A percentile compares a stretch with the other conserved stretches of the same genome.
Evolutionary conservation across 2,888 invertebrate genomes (phyloP).

Genomic region (Sminthurinus aureus): DNA sequence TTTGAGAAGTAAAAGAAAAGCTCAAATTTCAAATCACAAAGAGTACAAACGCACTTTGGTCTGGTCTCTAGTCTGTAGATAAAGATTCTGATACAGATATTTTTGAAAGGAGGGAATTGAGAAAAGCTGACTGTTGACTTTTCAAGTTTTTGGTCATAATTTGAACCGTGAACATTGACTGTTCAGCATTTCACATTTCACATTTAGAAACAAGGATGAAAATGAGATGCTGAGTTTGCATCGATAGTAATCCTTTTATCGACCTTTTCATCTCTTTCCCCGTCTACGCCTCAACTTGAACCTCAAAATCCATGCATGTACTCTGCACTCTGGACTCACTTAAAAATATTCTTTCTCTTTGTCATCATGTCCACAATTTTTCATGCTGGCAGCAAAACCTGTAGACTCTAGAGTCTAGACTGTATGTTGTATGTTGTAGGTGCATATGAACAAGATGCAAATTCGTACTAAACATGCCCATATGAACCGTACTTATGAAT

Average conservation of each 20-base stretch:
- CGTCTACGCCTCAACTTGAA: neutral
- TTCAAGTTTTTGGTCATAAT: neutral
- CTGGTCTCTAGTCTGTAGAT: neutral
- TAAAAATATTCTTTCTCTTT: neutral
- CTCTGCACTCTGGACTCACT: no score
- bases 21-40: neutral
- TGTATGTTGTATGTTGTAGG: no score
- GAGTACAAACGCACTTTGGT: neutral
- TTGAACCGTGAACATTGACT: neutral
- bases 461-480: no score
- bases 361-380: no score
- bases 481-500: no score
- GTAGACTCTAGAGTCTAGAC: no score
- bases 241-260: constrained; percentile 32
- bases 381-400: no score
- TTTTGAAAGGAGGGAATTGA: neutral
- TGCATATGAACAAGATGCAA: no score
- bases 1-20: neutral
- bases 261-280: constrained; percentile 20
- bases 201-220: constrained; percentile 1
- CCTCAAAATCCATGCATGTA: no score
- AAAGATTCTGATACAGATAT: neutral
- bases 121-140: neutral
- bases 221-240: constrained; percentile 34
- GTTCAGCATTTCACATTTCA: neutral